phyloP scores from a whole-genome alignment of 2,797 vertebrate genomes.

The Myripristis murdjan region DNA sequence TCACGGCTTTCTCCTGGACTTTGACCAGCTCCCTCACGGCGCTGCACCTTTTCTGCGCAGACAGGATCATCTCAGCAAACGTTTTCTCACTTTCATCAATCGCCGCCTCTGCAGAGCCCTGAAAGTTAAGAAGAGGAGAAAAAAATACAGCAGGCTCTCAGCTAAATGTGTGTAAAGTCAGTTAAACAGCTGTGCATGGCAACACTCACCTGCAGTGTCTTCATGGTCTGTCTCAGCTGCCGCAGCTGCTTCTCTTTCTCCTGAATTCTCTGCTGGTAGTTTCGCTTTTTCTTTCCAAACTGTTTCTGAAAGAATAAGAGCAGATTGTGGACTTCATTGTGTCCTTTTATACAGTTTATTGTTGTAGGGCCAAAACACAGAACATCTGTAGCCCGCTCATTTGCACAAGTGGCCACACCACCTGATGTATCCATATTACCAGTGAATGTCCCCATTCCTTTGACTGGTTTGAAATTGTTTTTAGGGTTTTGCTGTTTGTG shows the following conservation, averaged over 20 bases:
- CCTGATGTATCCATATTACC: no score
- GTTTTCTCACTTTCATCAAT: slow-evolving; percentile 51
- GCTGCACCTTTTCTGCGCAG: slow-evolving; percentile 41
- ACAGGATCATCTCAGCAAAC: slow-evolving; percentile 48
- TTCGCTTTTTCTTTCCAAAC: slow-evolving; percentile 67
- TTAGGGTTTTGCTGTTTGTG: no score
- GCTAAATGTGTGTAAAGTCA: background rate
- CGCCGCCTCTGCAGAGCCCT: slow-evolving; percentile 48
- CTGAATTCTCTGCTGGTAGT: slow-evolving; percentile 69
- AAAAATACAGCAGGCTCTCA: background rate
- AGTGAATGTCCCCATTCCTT: no score
- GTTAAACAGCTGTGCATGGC: background rate
- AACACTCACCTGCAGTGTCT: slow-evolving; percentile 45
- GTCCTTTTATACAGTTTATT: no score
- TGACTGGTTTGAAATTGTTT: no score
- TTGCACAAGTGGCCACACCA: no score
- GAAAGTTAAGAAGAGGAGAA: background rate
- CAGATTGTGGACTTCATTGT: background rate
- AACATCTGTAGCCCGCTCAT: no score
- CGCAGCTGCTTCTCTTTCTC: slow-evolving; percentile 68
- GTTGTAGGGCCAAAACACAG: no score
- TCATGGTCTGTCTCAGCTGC: slow-evolving; percentile 65
- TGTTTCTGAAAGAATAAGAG: slow-evolving; percentile 65
- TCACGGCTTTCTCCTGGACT: slow-evolving; percentile 42
- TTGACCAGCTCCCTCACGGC: slow-evolving; percentile 52